These are phyloP conservation scores for Dipodomys ordii DNA, from an alignment of 2,113 vertebrate species.

Conservation along the genomic window DNA sequence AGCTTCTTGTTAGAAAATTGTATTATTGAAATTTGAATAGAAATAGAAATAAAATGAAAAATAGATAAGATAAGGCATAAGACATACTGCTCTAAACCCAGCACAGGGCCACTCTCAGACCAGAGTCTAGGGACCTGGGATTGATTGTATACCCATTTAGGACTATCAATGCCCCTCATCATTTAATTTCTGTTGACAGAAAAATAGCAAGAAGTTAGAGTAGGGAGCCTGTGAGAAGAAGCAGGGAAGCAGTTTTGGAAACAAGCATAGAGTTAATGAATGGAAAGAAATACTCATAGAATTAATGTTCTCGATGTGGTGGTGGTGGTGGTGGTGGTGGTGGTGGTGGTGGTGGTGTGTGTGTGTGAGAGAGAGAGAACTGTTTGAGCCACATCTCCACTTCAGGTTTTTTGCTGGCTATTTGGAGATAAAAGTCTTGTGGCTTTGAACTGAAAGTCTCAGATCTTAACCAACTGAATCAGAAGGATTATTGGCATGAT, in stretches of 20 bases:
- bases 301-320: neutral
- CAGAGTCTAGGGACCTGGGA: neutral
- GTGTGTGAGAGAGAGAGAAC: too few relatives aligned
- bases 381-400: too few relatives aligned
- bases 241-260: neutral
- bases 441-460: too few relatives aligned
- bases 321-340: too few relatives aligned
- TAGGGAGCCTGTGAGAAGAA: neutral
- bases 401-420: too few relatives aligned
- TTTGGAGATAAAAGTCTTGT: too few relatives aligned
- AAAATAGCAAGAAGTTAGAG: neutral
- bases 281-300: neutral
- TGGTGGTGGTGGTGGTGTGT: too few relatives aligned
- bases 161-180: neutral
- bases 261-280: neutral
- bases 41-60: slow-evolving; percentile 4
- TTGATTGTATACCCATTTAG: neutral
- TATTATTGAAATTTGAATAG: neutral
- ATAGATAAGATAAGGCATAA: neutral
- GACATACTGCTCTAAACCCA: neutral
- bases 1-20: neutral
- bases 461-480: too few relatives aligned
- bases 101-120: neutral
- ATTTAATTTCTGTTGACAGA: neutral
- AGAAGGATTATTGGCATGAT: too few relatives aligned